Conservation (phyloP, 1,140 invertebrate species). For the Papilio polyxenes region DNA sequence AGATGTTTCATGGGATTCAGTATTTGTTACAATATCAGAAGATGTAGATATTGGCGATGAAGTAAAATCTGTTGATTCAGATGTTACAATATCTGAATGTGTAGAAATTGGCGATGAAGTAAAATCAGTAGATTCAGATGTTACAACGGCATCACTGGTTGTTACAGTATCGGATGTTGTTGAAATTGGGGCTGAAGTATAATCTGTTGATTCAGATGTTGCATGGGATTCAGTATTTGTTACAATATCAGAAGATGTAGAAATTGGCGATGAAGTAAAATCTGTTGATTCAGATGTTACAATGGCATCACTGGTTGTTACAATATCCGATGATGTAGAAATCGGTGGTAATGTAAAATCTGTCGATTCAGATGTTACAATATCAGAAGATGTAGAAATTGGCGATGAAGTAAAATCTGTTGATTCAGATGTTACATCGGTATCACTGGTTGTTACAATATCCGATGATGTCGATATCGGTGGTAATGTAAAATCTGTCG, state of each 20-base stretch:
- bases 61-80: too few relatives aligned
- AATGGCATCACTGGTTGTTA: not conserved
- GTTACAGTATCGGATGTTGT: not conserved
- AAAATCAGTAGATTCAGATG: not conserved
- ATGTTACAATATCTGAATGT: not conserved
- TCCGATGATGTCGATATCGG: not conserved
- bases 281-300: not conserved
- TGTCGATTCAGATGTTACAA: too few relatives aligned
- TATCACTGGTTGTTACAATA: not conserved
- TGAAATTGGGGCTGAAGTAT: not conserved
- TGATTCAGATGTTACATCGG: too few relatives aligned
- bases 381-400: too few relatives aligned
- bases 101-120: not conserved
- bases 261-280: not conserved
- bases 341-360: not conserved
- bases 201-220: too few relatives aligned
- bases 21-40: not conserved
- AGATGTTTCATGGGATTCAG: not conserved
- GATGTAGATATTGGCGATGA: not conserved
- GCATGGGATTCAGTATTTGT: not conserved
- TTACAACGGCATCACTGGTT: not conserved
- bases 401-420: too few relatives aligned
- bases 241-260: not conserved
- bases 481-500: not conserved
- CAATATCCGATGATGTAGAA: not conserved